Evolutionary conservation across 2,113 vertebrate genomes (phyloP), one percentile per base, ranked within the genome.

Genomic region (Sorex araneus): DNA sequence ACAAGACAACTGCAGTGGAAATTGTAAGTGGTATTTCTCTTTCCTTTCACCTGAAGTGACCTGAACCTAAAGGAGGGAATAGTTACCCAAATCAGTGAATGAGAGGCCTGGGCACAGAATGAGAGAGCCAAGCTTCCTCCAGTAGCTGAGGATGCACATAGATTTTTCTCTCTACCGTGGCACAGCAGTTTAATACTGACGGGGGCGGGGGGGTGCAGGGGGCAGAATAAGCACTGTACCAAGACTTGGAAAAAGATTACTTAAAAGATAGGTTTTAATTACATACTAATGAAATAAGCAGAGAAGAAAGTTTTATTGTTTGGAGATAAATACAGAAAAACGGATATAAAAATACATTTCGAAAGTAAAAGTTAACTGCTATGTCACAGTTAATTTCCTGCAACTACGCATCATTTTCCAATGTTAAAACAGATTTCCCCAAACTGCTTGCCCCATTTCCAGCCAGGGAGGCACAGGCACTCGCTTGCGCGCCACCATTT

Each of bases 1-100:
- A 50, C 2, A 50, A 50, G 10, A 50, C 13, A 50, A 50, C 47
- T 50, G 47, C 47, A 50, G 47, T 80, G 63, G 70, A 94, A 92
- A 74, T 63, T 69, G 78, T 90, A 93, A 83, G 74, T 25, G 23
- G 63, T 8, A 23, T 71, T 91, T 90, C 66, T 75, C 75, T 66
- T 88, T 79, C 66, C 30, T 92, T 74, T 88, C 69, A 73, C 28
- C 28, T 94, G 54, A 90, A 80, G 92, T 69, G 32, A 90, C 11
- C n/a, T 63, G 28, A 85, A 63, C 50, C 40, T 83, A 6, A 84
- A 60, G 50, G 43, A 77, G 86, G 25, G 16, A 75, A 15, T 43
- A 67, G 32, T 69, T 74, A 57, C 40, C 8, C 23, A 73, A 93
- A 70, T 57, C 64, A 57, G 8, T 32, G 1, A 32, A n/a, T 87